Percentiles rank a stretch among this genome's conserved stretches.
These are phyloP conservation scores for Zosterops borbonicus DNA, from an alignment of 2,113 vertebrate genomes.

Conservation along the genomic window DNA sequence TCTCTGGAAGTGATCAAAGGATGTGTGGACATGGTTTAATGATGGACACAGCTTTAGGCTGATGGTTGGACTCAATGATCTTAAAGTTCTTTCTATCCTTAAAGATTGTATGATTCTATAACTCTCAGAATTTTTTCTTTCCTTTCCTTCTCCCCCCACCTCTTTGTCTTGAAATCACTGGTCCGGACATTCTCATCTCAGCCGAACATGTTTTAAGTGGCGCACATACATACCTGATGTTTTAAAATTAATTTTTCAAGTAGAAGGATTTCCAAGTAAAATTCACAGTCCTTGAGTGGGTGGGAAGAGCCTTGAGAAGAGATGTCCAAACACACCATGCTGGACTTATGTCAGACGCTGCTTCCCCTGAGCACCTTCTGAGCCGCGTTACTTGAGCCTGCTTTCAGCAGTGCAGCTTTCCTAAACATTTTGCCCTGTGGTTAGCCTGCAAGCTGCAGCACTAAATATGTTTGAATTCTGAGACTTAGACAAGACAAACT, in stretches of 20 bases:
- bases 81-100: not conserved
- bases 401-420: not conserved
- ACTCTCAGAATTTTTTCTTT: not conserved
- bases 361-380: not conserved
- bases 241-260: not conserved
- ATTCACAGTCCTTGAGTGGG: not conserved
- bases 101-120: not conserved
- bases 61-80: not conserved
- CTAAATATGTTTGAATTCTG: not conserved
- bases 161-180: not conserved
- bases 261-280: not conserved
- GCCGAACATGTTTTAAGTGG: not conserved
- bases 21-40: not conserved
- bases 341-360: not conserved
- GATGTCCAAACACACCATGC: not conserved
- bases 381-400: rapidly evolving
- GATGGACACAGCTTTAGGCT: rapidly evolving
- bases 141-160: not conserved
- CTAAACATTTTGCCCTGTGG: not conserved
- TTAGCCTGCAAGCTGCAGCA: not conserved
- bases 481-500: not conserved
- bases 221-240: not conserved
- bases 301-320: not conserved
- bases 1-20: not conserved
- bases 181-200: not conserved